Evolutionary conservation across 2,113 vertebrate species (phyloP).

Genomic region (Tragelaphus buxtoni): DNA sequence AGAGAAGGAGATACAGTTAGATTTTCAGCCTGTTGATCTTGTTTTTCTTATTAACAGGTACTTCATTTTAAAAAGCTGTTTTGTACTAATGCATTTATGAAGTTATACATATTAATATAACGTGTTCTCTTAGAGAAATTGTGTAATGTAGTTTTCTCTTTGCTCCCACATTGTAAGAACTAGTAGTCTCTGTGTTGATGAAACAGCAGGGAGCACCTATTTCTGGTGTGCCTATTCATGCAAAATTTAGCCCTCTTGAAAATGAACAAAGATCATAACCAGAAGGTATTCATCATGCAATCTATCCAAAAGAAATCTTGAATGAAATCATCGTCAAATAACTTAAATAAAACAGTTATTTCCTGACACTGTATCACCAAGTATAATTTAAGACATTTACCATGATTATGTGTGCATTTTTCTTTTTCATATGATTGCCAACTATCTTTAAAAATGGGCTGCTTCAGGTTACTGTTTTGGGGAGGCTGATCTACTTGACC

Average conservation of each 20-base stretch:
- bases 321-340: conserved; percentile 33
- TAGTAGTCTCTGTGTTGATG: conserved; percentile 33
- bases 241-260: conserved; percentile 47
- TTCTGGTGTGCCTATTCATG: conserved; percentile 10
- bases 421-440: conserved; percentile 33
- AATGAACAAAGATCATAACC: conserved; percentile 35
- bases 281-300: conserved; percentile 25
- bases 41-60: conserved; percentile 4
- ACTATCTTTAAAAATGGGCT: neutral
- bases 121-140: neutral
- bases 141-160: conserved; percentile 22
- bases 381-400: neutral
- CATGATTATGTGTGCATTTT: neutral
- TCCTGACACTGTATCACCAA: neutral
- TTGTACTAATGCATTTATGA: neutral
- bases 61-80: conserved; percentile 42
- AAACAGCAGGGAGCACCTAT: conserved; percentile 8
- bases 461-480: conserved; percentile 40
- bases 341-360: conserved; percentile 49
- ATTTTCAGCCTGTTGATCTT: neutral
- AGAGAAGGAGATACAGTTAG: neutral
- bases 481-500: neutral
- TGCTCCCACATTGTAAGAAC: neutral
- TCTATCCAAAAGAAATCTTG: neutral
- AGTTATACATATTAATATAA: conserved; percentile 34